These are phyloP conservation scores for Micronycteris hirsuta DNA, from an alignment of 2,113 vertebrate species.

Conservation along the genomic window DNA sequence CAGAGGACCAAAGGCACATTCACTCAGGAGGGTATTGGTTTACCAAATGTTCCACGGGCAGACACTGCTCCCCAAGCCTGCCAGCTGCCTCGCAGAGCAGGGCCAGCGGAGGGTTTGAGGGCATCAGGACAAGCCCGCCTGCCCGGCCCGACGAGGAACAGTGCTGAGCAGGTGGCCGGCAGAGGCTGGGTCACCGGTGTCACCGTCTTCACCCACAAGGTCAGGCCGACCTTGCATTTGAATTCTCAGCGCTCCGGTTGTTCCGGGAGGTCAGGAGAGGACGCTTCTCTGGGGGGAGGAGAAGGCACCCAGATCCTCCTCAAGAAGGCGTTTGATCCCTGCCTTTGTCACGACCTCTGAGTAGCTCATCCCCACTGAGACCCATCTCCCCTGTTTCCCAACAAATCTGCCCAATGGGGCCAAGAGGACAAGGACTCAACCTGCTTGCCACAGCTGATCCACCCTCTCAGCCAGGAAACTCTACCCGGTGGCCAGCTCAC, in stretches of 20 bases:
- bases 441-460: not conserved
- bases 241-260: not conserved
- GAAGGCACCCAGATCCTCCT: not conserved
- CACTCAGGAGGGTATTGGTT: not conserved
- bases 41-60: slow-evolving; percentile 3
- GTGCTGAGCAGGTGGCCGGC: slow-evolving; percentile 1
- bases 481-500: not conserved
- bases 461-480: not conserved
- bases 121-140: not conserved
- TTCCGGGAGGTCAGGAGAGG: not conserved
- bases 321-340: not conserved
- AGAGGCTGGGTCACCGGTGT: not conserved
- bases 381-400: not conserved
- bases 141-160: not conserved
- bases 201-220: not conserved
- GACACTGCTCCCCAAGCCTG: not conserved
- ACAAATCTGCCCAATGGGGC: not conserved
- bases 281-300: not conserved
- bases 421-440: not conserved
- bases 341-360: not conserved
- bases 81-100: not conserved
- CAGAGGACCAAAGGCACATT: slow-evolving; percentile 54
- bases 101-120: not conserved
- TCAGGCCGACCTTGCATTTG: not conserved
- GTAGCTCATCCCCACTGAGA: not conserved